Conservation (phyloP, 1,140 invertebrate genomes). For the Araneus ventricosus region DNA sequence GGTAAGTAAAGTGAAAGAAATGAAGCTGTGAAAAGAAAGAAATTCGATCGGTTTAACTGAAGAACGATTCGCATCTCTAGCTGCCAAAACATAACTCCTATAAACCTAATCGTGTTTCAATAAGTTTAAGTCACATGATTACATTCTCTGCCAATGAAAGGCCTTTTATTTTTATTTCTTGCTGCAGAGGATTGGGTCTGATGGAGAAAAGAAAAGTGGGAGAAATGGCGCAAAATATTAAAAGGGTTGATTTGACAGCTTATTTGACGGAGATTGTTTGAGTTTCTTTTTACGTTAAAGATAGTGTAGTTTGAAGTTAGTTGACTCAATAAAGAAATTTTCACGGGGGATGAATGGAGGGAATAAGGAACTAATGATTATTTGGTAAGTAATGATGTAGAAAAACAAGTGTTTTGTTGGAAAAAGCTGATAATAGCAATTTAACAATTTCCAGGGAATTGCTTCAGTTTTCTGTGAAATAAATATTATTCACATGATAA, state of each 20-base stretch:
- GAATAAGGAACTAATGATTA: no score
- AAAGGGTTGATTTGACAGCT: slow-evolving; percentile 2
- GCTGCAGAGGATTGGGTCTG: background rate
- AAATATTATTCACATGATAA: no score
- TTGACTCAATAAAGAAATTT: no score
- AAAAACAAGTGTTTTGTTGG: no score
- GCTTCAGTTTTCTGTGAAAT: no score
- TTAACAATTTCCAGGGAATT: no score
- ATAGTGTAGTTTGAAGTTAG: no score
- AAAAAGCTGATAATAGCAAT: no score
- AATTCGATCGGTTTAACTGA: slow-evolving; percentile 59
- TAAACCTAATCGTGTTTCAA: slow-evolving; percentile 63
- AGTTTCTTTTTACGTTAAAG: background rate
- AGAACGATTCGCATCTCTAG: background rate
- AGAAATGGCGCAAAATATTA: background rate
- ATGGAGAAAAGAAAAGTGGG: background rate
- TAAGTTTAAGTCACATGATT: slow-evolving; percentile 31
- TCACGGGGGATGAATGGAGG: no score
- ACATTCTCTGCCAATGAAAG: background rate
- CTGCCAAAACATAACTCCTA: slow-evolving; percentile 42
- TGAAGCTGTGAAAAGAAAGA: slow-evolving; percentile 30
- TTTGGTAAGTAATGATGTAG: no score
- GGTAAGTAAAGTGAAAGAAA: slow-evolving; percentile 27
- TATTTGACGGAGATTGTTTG: background rate
- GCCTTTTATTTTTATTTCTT: background rate